Evolutionary conservation across 1,140 invertebrate species (phyloP).

Genomic region (Sitobion miscanthi): DNA sequence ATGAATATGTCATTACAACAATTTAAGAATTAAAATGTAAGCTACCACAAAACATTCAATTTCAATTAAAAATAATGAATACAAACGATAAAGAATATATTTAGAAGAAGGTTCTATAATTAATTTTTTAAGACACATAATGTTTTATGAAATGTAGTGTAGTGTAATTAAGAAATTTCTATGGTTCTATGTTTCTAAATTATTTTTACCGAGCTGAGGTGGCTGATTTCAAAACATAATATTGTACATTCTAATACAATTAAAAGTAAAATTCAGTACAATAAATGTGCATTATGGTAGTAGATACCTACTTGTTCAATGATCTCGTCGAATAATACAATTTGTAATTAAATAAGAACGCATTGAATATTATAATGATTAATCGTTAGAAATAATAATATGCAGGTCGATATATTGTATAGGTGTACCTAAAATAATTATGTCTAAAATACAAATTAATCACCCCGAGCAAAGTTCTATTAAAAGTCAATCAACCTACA

Average conservation of each 20-base stretch:
- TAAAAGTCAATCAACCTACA: background rate
- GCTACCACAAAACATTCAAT: background rate
- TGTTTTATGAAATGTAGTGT: background rate
- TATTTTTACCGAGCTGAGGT: background rate
- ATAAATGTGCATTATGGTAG: background rate
- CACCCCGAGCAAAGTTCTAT: background rate
- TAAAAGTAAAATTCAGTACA: background rate
- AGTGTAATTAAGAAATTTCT: background rate
- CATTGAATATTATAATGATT: background rate
- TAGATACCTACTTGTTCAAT: background rate
- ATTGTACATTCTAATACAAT: background rate
- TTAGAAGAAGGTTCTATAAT: background rate
- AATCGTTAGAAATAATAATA: background rate
- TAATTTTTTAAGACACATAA: background rate
- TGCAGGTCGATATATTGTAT: background rate
- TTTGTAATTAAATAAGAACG: background rate
- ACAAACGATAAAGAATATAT: background rate
- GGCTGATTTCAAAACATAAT: background rate
- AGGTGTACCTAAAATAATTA: background rate
- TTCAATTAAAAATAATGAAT: conserved; percentile 27
- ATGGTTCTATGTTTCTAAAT: background rate
- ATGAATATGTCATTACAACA: background rate
- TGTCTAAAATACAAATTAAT: background rate
- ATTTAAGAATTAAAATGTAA: background rate
- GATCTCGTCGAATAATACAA: background rate